Evolutionary conservation across 2,888 invertebrate genomes (phyloP), one percentile per base, ranked within the genome.

Genomic region (Pterostichus niger): DNA sequence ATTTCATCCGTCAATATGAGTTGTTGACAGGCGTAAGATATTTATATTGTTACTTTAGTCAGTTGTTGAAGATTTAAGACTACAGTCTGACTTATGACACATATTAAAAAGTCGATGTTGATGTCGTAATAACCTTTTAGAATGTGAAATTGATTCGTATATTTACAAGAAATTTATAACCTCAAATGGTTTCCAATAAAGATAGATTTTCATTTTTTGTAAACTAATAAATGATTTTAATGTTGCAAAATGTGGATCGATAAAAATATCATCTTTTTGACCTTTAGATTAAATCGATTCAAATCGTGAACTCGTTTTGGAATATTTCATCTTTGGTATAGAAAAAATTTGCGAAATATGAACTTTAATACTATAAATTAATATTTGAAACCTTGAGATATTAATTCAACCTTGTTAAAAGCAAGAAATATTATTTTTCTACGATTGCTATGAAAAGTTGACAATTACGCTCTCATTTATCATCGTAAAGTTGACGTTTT

Each of bases 81-180:
- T 3, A 40, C 40, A 52, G 5, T 9, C 13, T 11, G 52, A 10
- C 52, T 52, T 52, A n/a, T 40, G 40, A 52, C 52, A 10, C 10
- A 52, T 52, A 52, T 52, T 24, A 24, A 40, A 40, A 40, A 40
- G 40, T 40, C 6, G 40, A 40, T 40, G 40, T 0, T 9, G 40
- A 52, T 52, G 52, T 6, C 52, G 0, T 52, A 49, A 49, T 49
- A 52, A 52, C 52, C 52, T 52, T 52, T 52, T 0, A 13, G 10
- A 52, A 52, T 52, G 52, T 52, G 52, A 52, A 52, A 52, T 13
- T 52, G 52, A 13, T 52, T 52, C 52, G n/a, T 49, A n/a, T 49
- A 49, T 49, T 49, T 10, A n/a, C 9, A n/a, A 49, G 3, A 10
- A 49, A n/a, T 49, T 49, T 49, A n/a, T 49, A 49, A 49, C 49